Evolutionary conservation across 2,888 invertebrate genomes (phyloP), one percentile per base, ranked within the genome.

Genomic region (Ophraella communa): DNA sequence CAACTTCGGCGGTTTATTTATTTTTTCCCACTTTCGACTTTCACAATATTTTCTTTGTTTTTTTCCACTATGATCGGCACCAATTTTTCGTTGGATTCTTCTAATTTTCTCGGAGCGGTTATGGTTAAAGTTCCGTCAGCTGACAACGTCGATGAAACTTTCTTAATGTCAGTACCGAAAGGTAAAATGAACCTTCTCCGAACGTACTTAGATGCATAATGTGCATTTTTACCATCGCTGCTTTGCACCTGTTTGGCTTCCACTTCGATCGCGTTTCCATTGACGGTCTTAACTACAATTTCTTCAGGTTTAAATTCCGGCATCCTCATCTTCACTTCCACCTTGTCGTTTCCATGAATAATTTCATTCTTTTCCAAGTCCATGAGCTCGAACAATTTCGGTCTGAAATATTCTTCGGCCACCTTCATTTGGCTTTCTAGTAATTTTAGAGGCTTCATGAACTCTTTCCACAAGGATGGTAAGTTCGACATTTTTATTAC

Each of bases 231-330:
- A 70, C 39, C 21, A 21, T 91, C 91, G 39, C 87, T 86, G 71
- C 89, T 89, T 67, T 93, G 88, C 74, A 91, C 91, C 76, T 91
- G 93, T 78, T 89, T 92, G 0, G 90, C 93, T 79, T 93, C 91
- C 18, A 91, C 85, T 63, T 89, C 85, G 17, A 94, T 86, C 62
- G 85, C 86, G 67, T 89, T 88, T 54, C 80, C 81, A 10, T 91
- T 91, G 0, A 90, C 84, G 0, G 91, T 91, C 80, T 92, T 92
- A 35, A 94, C 92, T 11, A 87, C 85, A 33, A 94, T 88, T 80
- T 94, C 93, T 18, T 89, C 87, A 0, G 93, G 93, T 20, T 86
- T 83, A 75, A 92, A 93, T 71, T 92, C 90, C 74, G 89, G 87
- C 0, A 93, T 91, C 76, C 93, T 92, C 71, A 93, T 81, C 74